Conservation (phyloP, 2,797 vertebrate species). For the Manis crassicaudata region DNA sequence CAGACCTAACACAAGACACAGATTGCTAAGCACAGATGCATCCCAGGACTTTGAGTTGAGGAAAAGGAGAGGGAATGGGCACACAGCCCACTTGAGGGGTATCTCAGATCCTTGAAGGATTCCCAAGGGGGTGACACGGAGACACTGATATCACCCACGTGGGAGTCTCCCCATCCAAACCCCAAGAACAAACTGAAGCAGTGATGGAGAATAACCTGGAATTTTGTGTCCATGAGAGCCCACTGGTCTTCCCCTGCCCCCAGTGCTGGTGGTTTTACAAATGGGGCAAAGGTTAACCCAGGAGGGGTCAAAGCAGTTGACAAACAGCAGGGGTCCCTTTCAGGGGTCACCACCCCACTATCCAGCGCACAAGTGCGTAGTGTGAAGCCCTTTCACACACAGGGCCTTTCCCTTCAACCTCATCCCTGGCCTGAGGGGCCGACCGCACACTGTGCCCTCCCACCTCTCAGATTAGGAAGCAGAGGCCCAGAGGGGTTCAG, state of each 20-base stretch:
- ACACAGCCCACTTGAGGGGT: background rate
- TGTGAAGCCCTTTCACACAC: background rate
- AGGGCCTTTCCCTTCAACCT: background rate
- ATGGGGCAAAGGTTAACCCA: background rate
- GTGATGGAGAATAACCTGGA: background rate
- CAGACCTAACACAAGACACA: conserved; percentile 58
- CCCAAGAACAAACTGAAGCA: background rate
- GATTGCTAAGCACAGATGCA: background rate
- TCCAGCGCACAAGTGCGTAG: background rate
- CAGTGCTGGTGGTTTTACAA: conserved; percentile 64
- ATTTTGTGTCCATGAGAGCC: background rate
- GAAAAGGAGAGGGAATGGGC: background rate
- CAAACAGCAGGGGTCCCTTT: background rate
- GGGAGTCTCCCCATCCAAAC: background rate
- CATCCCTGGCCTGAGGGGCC: background rate
- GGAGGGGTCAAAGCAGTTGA: background rate
- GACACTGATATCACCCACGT: background rate
- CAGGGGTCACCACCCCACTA: background rate
- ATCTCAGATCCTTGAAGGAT: background rate
- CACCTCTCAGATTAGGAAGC: background rate
- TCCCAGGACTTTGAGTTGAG: conserved; percentile 4
- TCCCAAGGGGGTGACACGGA: background rate
- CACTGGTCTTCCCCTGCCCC: background rate
- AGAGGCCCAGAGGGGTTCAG: background rate
- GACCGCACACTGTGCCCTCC: background rate